Conservation (phyloP, 2,888 invertebrate genomes). For the Thereva nobilitata region DNA sequence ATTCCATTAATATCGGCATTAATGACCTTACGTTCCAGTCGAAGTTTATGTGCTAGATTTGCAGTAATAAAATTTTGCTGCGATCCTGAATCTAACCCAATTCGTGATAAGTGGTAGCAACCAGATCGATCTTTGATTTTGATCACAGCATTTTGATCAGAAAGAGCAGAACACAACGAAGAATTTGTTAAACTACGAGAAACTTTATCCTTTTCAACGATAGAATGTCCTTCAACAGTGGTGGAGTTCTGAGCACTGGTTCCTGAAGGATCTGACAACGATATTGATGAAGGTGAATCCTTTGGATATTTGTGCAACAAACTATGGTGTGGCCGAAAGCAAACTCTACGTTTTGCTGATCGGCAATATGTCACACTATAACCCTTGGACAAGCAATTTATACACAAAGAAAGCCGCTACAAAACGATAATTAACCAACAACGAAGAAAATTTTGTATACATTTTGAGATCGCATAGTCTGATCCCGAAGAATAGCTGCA, state of each 20-base stretch:
- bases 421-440: neutral
- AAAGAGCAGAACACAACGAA: neutral
- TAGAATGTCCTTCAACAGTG: too few relatives aligned
- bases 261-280: neutral
- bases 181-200: neutral
- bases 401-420: neutral
- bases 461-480: neutral
- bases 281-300: neutral
- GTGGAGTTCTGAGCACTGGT: neutral
- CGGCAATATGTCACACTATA: neutral
- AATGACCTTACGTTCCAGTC: neutral
- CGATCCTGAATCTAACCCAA: conserved; percentile 2
- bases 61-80: neutral
- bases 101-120: neutral
- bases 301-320: too few relatives aligned
- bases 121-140: conserved; percentile 12
- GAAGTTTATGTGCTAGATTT: conserved; percentile 1
- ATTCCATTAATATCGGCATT: too few relatives aligned
- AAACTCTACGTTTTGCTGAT: too few relatives aligned
- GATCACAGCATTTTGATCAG: neutral
- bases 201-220: too few relatives aligned
- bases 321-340: too few relatives aligned
- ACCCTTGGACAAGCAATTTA: neutral
- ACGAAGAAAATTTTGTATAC: neutral
- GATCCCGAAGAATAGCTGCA: neutral